A percentile compares a stretch with the other conserved stretches of the same genome.
These are phyloP conservation scores for Barypeithes pellucidus DNA, from an alignment of 2,888 invertebrate species.

Conservation along the genomic window DNA sequence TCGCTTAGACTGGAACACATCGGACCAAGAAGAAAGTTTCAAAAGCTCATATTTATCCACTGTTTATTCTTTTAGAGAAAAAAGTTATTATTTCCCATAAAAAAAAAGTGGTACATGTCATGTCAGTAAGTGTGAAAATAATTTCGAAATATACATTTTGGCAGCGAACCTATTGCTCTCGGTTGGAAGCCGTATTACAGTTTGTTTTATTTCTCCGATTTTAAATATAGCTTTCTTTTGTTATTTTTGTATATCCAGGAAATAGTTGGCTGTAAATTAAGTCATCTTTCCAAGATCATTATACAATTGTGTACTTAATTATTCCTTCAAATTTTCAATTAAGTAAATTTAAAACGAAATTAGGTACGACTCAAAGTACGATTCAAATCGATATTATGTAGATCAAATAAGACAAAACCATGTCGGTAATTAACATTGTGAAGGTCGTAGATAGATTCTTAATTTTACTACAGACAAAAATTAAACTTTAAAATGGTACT, in stretches of 20 bases:
- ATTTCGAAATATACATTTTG: constrained; percentile 27
- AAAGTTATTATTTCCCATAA: background rate
- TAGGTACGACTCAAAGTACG: no score
- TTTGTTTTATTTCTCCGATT: constrained; percentile 26
- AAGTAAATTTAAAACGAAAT: background rate
- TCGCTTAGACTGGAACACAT: no score
- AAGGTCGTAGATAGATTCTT: no score
- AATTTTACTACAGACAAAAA: no score
- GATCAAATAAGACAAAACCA: no score
- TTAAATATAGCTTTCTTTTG: constrained; percentile 25
- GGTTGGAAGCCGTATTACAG: constrained; percentile 8
- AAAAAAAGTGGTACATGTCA: constrained; percentile 17
- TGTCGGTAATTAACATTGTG: no score
- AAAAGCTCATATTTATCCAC: background rate
- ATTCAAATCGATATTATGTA: no score
- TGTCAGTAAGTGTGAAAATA: constrained; percentile 16
- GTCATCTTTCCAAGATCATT: background rate
- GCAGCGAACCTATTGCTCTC: constrained; percentile 20
- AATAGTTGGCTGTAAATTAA: constrained; percentile 17
- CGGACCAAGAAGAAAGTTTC: no score
- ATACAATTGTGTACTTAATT: background rate
- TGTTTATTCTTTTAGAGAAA: constrained; percentile 2
- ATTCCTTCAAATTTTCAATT: background rate
- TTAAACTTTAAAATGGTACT: no score
- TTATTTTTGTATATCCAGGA: constrained; percentile 27